Base-by-base conservation (phyloP, 2,888 invertebrate species). In the Ypsolopha sequella region DNA sequence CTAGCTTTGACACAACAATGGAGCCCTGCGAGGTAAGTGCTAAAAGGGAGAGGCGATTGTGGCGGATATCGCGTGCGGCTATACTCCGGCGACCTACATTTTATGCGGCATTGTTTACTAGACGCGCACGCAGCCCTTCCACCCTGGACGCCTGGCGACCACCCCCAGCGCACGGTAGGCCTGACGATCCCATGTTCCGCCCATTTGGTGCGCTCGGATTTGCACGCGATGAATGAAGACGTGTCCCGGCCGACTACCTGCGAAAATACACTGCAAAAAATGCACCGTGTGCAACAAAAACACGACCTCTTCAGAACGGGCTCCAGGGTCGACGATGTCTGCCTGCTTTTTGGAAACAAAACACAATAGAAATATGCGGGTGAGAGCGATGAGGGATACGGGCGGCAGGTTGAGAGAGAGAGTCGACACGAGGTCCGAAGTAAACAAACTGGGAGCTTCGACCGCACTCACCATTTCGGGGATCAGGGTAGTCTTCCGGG, bases 401-500 rank as follows among this genome's bases (percentile, higher is more conserved):
- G 84, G 79, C 85, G 82, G 85, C 85, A 85, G 85, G 84, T 77
- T 65, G 80, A 73, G 77, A 80, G 81, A 81, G 53, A 54, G 58
- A 58, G 78, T 66, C 65, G 71, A 74, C 80, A 74, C 65, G 65
- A 80, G 74, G 73, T 73, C 74, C 82, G 81, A 84, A 80, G 81
- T 84, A 86, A 85, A 85, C 85, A 86, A 85, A 85, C 80, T 70
- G 80, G 81, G 80, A 77, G 77, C 80, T 84, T 77, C 85, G 84
- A 85, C 84, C 84, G 80, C 73, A 85, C 85, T 86, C 74, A 86
- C 85, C 85, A 86, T 86, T 85, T 85, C 66, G 82, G 80, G 76
- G 75, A 24, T 49, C 33, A 33, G 39, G 49, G 39, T 39, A 3
- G 41, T 39, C 34, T 39, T 39, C 39, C 11, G 39, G 43, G 24